These are phyloP conservation scores for Rachycentron canadum DNA, from an alignment of 2,797 vertebrate genomes.

Conservation along the genomic window DNA sequence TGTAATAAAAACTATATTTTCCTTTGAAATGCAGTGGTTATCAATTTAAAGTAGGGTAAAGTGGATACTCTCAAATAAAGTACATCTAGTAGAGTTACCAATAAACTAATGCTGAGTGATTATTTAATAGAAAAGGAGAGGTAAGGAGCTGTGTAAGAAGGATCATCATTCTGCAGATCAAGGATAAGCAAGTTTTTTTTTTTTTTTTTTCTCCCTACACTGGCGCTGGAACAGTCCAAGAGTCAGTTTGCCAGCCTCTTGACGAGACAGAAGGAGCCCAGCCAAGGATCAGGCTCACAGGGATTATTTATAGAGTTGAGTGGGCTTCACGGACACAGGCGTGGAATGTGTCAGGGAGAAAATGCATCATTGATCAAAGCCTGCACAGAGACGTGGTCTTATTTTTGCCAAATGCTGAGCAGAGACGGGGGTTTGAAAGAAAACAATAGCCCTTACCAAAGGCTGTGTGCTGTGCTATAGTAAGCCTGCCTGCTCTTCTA, in stretches of 20 bases:
- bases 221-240: constrained; percentile 48
- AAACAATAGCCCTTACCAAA: constrained; percentile 62
- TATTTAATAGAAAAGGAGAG: constrained; percentile 23
- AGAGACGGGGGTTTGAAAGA: constrained; percentile 38
- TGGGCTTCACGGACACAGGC: constrained; percentile 81
- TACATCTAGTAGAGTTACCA: neutral
- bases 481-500: constrained; percentile 61
- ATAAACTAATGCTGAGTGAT: constrained; percentile 25
- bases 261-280: constrained; percentile 78
- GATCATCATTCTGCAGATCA: constrained; percentile 42
- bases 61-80: neutral
- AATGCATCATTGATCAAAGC: constrained; percentile 81
- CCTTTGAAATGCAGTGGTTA: neutral
- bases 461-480: constrained; percentile 60
- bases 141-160: constrained; percentile 22
- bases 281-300: constrained; percentile 76
- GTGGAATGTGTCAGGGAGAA: constrained; percentile 81
- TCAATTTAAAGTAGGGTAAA: neutral
- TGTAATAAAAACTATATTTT: neutral
- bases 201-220: constrained; percentile 6
- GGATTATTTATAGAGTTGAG: constrained; percentile 85
- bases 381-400: constrained; percentile 59
- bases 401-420: constrained; percentile 59
- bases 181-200: constrained; percentile 37
- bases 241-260: constrained; percentile 73